Conservation (phyloP, 1,140 invertebrate species). For the Medauroidea extradentata region DNA sequence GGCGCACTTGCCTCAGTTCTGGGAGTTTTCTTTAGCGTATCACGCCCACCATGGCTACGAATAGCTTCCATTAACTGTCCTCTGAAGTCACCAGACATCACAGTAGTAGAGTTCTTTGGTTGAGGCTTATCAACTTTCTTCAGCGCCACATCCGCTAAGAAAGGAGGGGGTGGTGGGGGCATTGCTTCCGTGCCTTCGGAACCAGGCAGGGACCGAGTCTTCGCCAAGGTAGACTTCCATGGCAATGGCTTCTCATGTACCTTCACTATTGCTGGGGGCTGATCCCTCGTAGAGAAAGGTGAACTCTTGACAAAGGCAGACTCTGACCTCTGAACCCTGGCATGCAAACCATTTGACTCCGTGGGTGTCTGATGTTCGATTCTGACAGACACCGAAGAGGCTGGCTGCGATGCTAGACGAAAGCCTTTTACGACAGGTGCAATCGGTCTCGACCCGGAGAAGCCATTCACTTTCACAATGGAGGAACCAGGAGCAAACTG, state of each 20-base stretch:
- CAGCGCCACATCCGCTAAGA: conserved; percentile 14
- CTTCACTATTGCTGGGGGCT: neutral
- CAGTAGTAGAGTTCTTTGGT: conserved; percentile 5
- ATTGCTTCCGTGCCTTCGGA: neutral
- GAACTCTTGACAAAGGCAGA: neutral
- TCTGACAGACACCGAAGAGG: neutral
- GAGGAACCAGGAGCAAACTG: conserved; percentile 1
- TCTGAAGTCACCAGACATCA: conserved; percentile 49
- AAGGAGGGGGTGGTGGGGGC: conserved; percentile 15
- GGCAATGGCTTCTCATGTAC: neutral
- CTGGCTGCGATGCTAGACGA: conserved; percentile 7
- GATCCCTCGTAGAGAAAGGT: neutral
- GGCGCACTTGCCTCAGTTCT: no score
- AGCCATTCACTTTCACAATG: conserved; percentile 30
- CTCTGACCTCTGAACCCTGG: conserved; percentile 2
- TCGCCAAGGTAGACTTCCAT: neutral
- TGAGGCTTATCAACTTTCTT: conserved; percentile 7
- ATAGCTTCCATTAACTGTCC: conserved; percentile 68
- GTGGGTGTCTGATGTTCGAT: neutral
- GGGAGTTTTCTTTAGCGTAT: conserved; percentile 42
- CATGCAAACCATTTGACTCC: neutral
- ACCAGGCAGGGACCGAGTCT: neutral
- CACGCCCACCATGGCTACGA: conserved; percentile 59
- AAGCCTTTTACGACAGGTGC: conserved; percentile 37
- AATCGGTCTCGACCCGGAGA: conserved; percentile 5